Evolutionary conservation across 2,888 invertebrate species (phyloP).

Genomic region (Spilarctia lutea): DNA sequence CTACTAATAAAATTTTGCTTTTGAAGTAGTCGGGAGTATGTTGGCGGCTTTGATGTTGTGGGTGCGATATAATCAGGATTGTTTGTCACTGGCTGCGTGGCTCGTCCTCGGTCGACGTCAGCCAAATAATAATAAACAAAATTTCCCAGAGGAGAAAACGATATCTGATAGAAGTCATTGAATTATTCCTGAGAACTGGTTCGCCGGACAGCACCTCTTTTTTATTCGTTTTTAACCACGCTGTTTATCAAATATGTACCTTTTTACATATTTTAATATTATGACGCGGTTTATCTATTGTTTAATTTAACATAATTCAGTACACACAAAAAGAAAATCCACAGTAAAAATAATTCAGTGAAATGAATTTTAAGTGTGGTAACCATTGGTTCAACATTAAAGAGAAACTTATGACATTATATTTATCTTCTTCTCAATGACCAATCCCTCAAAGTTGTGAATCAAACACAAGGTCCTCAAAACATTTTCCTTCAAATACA

Average conservation of each 20-base stretch:
- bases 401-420: too few species aligned
- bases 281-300: neutral
- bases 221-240: slow-evolving; percentile 46
- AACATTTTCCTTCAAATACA: neutral
- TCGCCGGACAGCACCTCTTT: slow-evolving; percentile 31
- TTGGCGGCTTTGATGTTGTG: slow-evolving; percentile 79
- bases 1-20: slow-evolving; percentile 84
- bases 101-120: slow-evolving; percentile 45
- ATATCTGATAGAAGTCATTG: slow-evolving; percentile 67
- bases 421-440: too few species aligned
- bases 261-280: neutral
- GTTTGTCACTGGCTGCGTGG: slow-evolving; percentile 62
- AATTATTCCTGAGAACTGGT: slow-evolving; percentile 58
- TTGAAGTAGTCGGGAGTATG: slow-evolving; percentile 74
- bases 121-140: slow-evolving; percentile 67
- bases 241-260: slow-evolving; percentile 36
- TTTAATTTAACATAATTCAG: too few species aligned
- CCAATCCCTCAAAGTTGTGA: too few species aligned
- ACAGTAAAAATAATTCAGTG: too few species aligned
- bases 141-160: slow-evolving; percentile 65
- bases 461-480: neutral
- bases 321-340: too few species aligned
- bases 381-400: too few species aligned
- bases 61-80: slow-evolving; percentile 71
- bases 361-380: too few species aligned